phyloP scores from a whole-genome alignment of 1,140 invertebrate genomes.

The Bilobella aurantiaca region DNA sequence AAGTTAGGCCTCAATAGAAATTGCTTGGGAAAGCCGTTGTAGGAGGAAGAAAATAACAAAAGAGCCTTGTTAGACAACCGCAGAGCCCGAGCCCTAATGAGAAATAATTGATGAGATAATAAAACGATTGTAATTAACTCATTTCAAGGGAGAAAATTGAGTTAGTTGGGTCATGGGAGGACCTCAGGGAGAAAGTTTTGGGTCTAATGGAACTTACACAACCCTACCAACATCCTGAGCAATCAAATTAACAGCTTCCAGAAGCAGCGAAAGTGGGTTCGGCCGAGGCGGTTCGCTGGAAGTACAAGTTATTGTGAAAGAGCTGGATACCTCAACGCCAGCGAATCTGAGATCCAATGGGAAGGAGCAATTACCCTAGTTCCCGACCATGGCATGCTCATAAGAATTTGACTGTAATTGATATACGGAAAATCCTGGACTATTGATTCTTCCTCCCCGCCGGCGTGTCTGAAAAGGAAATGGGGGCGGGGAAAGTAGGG shows the following conservation, averaged over 20 bases:
- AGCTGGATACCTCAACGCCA: too few relatives aligned
- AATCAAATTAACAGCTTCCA: not conserved
- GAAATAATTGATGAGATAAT: not conserved
- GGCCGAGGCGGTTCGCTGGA: not conserved
- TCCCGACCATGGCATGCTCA: too few relatives aligned
- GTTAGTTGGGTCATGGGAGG: not conserved
- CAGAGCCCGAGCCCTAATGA: not conserved
- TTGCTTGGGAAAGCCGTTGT: too few relatives aligned
- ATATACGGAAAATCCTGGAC: not conserved
- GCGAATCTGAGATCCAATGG: too few relatives aligned
- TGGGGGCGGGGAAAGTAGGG: not conserved
- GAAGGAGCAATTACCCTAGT: too few relatives aligned
- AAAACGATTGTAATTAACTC: not conserved
- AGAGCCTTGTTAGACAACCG: too few relatives aligned
- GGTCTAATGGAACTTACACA: not conserved
- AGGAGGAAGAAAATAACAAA: not conserved
- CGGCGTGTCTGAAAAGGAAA: not conserved
- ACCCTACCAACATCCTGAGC: not conserved
- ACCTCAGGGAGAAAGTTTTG: not conserved
- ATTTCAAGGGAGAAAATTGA: not conserved
- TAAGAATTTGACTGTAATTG: not conserved
- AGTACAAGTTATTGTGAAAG: too few relatives aligned
- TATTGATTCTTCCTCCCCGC: not conserved
- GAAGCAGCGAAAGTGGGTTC: too few relatives aligned
- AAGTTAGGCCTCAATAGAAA: not conserved